Percentiles rank a stretch among this genome's conserved stretches.
Evolutionary conservation across 2,113 vertebrate species (phyloP).

Genomic region (Agelaius tricolor): DNA sequence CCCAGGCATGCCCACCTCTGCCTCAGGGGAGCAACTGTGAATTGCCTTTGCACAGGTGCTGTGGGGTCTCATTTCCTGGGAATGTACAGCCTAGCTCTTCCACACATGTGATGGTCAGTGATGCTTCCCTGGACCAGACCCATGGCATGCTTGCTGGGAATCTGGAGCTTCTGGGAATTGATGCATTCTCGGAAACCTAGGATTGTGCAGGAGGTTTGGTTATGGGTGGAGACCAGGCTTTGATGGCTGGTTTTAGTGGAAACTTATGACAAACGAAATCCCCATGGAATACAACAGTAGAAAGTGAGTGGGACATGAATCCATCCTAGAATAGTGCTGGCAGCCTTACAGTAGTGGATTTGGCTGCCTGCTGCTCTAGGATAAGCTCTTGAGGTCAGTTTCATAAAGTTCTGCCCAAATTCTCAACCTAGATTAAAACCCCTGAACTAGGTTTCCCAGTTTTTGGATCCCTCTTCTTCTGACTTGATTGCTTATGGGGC

Average conservation of each 20-base stretch:
- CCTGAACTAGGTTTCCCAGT: neutral
- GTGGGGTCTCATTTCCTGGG: neutral
- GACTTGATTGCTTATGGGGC: neutral
- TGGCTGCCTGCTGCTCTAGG: neutral
- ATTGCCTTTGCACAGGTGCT: neutral
- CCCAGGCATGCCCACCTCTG: neutral
- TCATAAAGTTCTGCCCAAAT: neutral
- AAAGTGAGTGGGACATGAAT: neutral
- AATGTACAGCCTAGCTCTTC: neutral
- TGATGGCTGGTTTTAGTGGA: neutral
- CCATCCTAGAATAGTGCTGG: neutral
- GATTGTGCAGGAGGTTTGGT: neutral
- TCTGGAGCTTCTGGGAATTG: neutral
- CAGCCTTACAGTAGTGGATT: neutral
- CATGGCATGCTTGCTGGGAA: neutral
- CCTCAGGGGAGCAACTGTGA: neutral
- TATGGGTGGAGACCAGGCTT: neutral
- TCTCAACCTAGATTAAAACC: neutral
- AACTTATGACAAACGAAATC: neutral
- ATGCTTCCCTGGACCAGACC: neutral
- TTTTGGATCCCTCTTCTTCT: neutral
- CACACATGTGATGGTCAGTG: rapidly evolving
- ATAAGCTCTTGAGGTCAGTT: neutral
- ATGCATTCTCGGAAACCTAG: neutral
- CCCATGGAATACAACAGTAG: neutral